Evolutionary conservation across 2,888 invertebrate genomes (phyloP), one percentile per base, ranked within the genome.

Genomic region (Serripes groenlandicus): DNA sequence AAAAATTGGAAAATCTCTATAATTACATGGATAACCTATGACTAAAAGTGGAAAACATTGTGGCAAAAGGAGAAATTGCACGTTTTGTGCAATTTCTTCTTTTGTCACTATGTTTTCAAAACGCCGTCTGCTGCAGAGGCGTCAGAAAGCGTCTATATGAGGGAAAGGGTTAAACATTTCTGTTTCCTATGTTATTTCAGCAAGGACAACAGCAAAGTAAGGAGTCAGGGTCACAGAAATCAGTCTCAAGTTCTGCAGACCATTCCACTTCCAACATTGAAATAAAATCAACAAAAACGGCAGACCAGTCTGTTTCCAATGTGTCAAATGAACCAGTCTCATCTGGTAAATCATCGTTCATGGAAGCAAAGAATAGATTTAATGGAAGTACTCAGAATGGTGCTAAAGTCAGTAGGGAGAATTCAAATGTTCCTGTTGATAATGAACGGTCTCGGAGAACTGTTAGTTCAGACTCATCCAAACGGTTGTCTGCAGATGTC

Each of bases 191-290:
- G 32, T 66, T 32, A 4, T 2, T 49, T 26, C 70, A 70, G 70
- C 70, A 70, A 70, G 70, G 70, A 3, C 52, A 70, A 32, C 54
- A 70, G 70, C 70, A 70, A 32, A 70, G 54, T 23, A 70, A 70
- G 28, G 66, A 42, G 42, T 76, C 83, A n/a, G 74, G 49, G 11
- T 42, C 74, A 26, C 77, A 77, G 42, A 72, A 60, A 15, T 52
- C 68, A 34, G 54, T 28, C 15, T 71, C 81, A 21, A 81, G 75
- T 42, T 82, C 84, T 11, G 62, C 71, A 52, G 73, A 60, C 18
- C 23, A 32, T 15, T 2, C 54, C 34, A 70, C 52, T 11, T 7
- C 30, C 21, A 54, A 32, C 30, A 42, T 66, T 21, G 66, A 66
- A 42, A 32, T 66, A 3, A 37, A 66, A 66, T 28, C 37, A 5